Conservation (phyloP, 2,888 invertebrate genomes). For the Pseudococcus jackbeardsleyi region DNA sequence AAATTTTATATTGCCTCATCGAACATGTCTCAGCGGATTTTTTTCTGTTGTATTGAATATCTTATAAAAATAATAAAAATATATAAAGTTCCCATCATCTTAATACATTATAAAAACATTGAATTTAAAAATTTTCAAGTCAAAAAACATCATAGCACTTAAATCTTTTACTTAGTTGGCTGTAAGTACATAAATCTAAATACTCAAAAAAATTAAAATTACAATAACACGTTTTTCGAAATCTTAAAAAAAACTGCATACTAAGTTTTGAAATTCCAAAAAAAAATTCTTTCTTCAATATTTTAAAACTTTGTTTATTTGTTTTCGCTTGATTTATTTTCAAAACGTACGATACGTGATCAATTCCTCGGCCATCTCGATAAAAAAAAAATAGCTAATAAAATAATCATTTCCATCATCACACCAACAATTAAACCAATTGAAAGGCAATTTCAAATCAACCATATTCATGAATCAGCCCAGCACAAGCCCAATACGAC, state of each 20-base stretch:
- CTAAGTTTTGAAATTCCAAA: too few relatives aligned
- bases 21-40: neutral
- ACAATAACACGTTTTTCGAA: too few relatives aligned
- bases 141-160: too few relatives aligned
- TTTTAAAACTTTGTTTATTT: neutral
- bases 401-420: neutral
- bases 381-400: neutral
- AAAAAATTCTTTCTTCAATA: neutral
- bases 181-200: too few relatives aligned
- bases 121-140: too few relatives aligned
- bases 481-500: too few relatives aligned
- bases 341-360: neutral
- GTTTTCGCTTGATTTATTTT: neutral
- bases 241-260: too few relatives aligned
- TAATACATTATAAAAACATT: too few relatives aligned
- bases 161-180: too few relatives aligned
- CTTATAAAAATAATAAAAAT: neutral
- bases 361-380: neutral
- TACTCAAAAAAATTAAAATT: too few relatives aligned
- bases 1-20: neutral
- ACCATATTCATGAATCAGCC: neutral
- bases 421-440: neutral
- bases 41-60: neutral
- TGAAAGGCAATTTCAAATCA: conserved; percentile 3
- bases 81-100: neutral